Percentiles rank a stretch among this genome's conserved stretches.
Evolutionary conservation across 2,888 invertebrate species (phyloP).

Genomic region (Phoenoteleia sp.): DNA sequence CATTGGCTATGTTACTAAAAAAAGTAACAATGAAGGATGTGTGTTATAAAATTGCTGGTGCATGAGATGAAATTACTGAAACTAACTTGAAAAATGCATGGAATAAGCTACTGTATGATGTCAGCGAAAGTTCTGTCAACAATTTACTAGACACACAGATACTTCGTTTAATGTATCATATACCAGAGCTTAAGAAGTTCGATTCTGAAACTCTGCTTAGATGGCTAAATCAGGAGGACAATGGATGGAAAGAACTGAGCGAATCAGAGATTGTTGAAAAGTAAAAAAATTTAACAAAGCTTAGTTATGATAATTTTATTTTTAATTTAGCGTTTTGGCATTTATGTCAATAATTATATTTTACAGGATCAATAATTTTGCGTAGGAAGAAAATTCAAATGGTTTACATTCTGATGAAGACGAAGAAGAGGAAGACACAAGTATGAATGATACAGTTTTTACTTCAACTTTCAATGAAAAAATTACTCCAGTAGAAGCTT

Average conservation of each 20-base stretch:
- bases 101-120: conserved; percentile 12
- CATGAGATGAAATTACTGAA: conserved; percentile 8
- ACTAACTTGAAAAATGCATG: conserved; percentile 22
- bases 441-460: too few species aligned
- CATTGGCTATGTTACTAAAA: not conserved
- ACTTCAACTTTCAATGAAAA: too few species aligned
- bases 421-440: too few species aligned
- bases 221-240: not conserved
- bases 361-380: too few species aligned
- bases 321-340: too few species aligned
- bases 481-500: too few species aligned
- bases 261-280: not conserved
- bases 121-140: not conserved
- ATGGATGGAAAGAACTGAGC: conserved; percentile 25
- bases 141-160: not conserved
- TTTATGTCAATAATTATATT: too few species aligned
- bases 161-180: not conserved
- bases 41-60: conserved; percentile 8
- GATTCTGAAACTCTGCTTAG: not conserved
- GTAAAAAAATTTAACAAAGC: conserved; percentile 9
- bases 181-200: not conserved
- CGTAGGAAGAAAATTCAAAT: too few species aligned
- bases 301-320: too few species aligned
- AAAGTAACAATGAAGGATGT: conserved; percentile 14
- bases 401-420: too few species aligned